Percentiles rank a stretch among this genome's conserved stretches.
These are phyloP conservation scores for Pseudorectes ferrugineus DNA, from an alignment of 2,113 vertebrate species.

Conservation along the genomic window DNA sequence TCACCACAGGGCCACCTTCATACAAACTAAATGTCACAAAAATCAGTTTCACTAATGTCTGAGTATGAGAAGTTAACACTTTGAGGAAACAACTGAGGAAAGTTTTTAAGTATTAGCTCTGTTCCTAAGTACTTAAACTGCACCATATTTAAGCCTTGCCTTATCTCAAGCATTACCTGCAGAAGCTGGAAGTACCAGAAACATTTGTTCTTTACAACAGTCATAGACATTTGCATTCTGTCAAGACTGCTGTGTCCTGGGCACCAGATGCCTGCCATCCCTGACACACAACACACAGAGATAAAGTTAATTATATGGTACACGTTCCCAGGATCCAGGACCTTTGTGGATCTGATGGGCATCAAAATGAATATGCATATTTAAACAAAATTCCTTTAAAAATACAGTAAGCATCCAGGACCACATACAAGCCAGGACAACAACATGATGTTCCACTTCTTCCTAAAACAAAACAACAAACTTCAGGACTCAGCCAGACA, in stretches of 20 bases:
- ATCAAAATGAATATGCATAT: neutral
- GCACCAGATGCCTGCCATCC: neutral
- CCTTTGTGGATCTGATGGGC: neutral
- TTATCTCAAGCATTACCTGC: neutral
- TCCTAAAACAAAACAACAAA: constrained; percentile 7
- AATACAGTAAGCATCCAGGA: neutral
- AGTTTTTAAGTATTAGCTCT: neutral
- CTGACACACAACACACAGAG: neutral
- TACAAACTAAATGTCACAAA: neutral
- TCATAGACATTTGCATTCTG: neutral
- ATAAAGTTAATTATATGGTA: neutral
- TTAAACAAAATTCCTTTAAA: neutral
- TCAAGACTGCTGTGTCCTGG: neutral
- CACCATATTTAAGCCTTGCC: neutral
- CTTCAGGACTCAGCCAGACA: constrained; percentile 24
- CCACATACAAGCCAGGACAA: neutral
- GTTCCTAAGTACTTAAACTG: neutral
- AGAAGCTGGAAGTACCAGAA: neutral
- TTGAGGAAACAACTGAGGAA: neutral
- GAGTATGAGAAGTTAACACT: neutral
- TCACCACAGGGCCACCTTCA: neutral
- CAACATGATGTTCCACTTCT: neutral
- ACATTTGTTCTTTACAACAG: neutral
- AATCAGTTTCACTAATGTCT: neutral
- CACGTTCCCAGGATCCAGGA: neutral